Conservation (phyloP, 2,797 vertebrate species). For the Nyctibius grandis region DNA sequence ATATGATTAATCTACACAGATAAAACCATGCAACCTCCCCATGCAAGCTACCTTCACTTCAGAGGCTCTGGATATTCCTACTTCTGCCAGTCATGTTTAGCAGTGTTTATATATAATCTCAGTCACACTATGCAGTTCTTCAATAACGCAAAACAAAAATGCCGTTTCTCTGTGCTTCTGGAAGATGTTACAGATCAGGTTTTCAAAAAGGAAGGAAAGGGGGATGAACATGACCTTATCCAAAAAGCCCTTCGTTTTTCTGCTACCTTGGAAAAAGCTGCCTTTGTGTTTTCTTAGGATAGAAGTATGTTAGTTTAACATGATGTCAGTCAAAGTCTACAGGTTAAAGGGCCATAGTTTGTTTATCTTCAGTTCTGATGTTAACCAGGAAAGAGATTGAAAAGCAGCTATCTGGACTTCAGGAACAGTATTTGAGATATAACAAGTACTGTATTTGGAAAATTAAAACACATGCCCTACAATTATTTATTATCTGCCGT, state of each 20-base stretch:
- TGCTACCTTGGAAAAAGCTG: conserved; percentile 32
- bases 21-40: fast-evolving
- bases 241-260: conserved; percentile 8
- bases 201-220: background rate
- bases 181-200: conserved; percentile 48
- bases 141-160: background rate
- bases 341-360: conserved; percentile 65
- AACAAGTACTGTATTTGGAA: conserved; percentile 33
- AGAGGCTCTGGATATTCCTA: background rate
- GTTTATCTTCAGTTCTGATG: conserved; percentile 64
- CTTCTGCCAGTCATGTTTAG: background rate
- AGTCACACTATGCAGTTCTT: background rate
- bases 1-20: background rate
- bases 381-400: conserved; percentile 50
- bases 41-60: background rate
- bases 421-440: conserved; percentile 34
- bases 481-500: conserved; percentile 6
- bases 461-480: conserved; percentile 31
- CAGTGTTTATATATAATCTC: background rate
- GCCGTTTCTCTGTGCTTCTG: conserved; percentile 1
- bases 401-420: conserved; percentile 25
- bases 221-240: conserved; percentile 45
- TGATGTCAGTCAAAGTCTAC: conserved; percentile 56
- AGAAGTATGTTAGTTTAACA: conserved; percentile 46
- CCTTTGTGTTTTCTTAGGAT: conserved; percentile 54